Evolutionary conservation across 2,888 invertebrate species (phyloP), one percentile per base, ranked within the genome.

Genomic region (Asteroscopus sphinx): DNA sequence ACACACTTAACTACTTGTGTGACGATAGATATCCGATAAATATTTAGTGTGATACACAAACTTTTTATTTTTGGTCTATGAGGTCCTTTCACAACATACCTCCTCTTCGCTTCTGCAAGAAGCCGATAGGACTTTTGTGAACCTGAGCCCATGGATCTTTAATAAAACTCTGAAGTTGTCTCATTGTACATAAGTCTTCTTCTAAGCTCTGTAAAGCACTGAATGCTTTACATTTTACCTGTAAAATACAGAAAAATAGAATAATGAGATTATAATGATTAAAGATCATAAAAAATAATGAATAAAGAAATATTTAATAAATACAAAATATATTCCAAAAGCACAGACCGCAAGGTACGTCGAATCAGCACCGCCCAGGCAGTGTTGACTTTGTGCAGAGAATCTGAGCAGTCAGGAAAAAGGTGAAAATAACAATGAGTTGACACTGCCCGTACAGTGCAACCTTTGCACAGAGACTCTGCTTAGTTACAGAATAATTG

Each of bases 191-290:
- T 55, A 99, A 94, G 92, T 99, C 99, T 16, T 97, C 96, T 93
- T 99, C 99, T 77, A 99, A 94, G 28, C 98, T 98, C 84, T 98
- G 98, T 32, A 99, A 93, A 11, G 99, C 98, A 81, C 97, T 97
- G 84, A 98, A 99, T 1, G 98, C 98, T 93, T 99, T 98, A 71
- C 97, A 97, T 92, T 98, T 99, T 7, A 98, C 96, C 94, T 94
- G 62, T 11, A 67, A 70, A 28, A 44, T 17, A 33, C 6, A 63
- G 3, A 13, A 7, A 41, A 69, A 47, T n/a, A 36, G 9, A 6
- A 33, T 3, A 21, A 3, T 21, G 3, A 21, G 21, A 4, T 6
- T 21, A 21, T 21, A 21, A 21, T 21, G 6, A 21, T 21, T 21
- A 21, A 21, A 6, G 6, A 4, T 21, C 2, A 21, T 3, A 3